A percentile compares a stretch with the other conserved stretches of the same genome.
Evolutionary conservation across 1,140 invertebrate genomes (phyloP).

Genomic region (Tachypleus tridentatus): DNA sequence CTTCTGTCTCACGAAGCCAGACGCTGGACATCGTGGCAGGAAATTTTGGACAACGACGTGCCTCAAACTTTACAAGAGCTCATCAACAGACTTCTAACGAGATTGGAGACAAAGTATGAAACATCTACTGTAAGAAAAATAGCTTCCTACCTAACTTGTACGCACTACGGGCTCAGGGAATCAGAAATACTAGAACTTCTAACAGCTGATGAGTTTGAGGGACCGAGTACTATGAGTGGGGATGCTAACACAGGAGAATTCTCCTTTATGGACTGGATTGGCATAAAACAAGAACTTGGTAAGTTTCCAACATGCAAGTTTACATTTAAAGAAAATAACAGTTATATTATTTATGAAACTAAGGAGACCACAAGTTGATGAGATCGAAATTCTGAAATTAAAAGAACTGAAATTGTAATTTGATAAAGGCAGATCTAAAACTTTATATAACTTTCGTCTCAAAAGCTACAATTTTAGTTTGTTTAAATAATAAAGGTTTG

Average conservation of each 20-base stretch:
- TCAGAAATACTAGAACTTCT: conserved; percentile 28
- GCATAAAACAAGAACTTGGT: conserved; percentile 24
- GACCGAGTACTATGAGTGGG: conserved; percentile 1
- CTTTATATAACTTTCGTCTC: too few relatives aligned
- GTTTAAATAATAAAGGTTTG: too few relatives aligned
- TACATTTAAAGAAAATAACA: too few relatives aligned
- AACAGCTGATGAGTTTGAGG: conserved; percentile 20
- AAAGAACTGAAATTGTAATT: too few relatives aligned
- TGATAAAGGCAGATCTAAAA: too few relatives aligned
- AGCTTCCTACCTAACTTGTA: conserved; percentile 24
- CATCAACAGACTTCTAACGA: conserved; percentile 6
- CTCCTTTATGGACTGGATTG: conserved; percentile 23
- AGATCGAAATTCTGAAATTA: too few relatives aligned
- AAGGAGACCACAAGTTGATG: too few relatives aligned
- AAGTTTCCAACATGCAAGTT: conserved; percentile 3
- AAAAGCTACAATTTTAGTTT: too few relatives aligned
- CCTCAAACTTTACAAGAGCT: conserved; percentile 10
- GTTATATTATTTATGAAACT: too few relatives aligned
- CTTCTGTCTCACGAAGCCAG: conserved; percentile 11
- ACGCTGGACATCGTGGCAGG: conserved; percentile 11
- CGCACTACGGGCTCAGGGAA: conserved; percentile 28
- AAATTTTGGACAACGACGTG: conserved; percentile 7
- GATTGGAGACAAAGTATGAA: conserved; percentile 24
- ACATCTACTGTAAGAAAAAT: conserved; percentile 20
- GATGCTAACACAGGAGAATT: conserved; percentile 17